Evolutionary conservation across 1,140 invertebrate genomes (phyloP).

Genomic region (Papilio glaucus): DNA sequence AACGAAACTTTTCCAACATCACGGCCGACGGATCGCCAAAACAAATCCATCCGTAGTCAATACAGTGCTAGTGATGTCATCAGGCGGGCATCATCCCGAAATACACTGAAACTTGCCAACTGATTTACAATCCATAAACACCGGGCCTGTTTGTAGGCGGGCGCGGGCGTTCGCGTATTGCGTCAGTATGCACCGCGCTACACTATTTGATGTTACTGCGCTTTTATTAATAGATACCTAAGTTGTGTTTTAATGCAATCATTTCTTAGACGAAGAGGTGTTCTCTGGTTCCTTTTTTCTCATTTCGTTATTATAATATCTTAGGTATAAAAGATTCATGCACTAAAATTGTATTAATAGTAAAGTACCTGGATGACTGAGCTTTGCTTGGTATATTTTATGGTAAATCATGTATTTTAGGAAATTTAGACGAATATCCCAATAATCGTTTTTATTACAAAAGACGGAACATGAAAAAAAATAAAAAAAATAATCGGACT

Average conservation of each 20-base stretch:
- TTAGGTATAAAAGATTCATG: no score
- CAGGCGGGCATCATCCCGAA: constrained; percentile 10
- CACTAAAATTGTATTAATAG: no score
- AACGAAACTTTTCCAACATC: neutral
- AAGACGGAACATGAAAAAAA: no score
- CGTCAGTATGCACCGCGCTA: neutral
- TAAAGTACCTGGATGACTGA: no score
- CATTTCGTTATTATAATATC: no score
- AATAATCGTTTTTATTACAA: no score
- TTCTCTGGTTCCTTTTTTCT: no score
- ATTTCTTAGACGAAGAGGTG: no score
- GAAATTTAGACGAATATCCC: no score
- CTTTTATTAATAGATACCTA: constrained; percentile 19
- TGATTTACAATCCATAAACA: constrained; percentile 33
- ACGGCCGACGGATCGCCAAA: neutral
- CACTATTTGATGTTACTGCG: constrained; percentile 23
- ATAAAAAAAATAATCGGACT: no score
- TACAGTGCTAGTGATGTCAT: constrained; percentile 25
- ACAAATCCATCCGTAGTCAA: constrained; percentile 22
- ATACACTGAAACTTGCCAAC: constrained; percentile 27
- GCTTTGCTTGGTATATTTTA: no score
- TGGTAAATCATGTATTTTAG: no score
- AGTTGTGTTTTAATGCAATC: constrained; percentile 13
- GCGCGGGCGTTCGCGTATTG: constrained; percentile 26
- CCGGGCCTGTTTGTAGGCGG: constrained; percentile 5